Evolutionary conservation across 2,113 vertebrate genomes (phyloP).

Genomic region (Plotosus lineatus): DNA sequence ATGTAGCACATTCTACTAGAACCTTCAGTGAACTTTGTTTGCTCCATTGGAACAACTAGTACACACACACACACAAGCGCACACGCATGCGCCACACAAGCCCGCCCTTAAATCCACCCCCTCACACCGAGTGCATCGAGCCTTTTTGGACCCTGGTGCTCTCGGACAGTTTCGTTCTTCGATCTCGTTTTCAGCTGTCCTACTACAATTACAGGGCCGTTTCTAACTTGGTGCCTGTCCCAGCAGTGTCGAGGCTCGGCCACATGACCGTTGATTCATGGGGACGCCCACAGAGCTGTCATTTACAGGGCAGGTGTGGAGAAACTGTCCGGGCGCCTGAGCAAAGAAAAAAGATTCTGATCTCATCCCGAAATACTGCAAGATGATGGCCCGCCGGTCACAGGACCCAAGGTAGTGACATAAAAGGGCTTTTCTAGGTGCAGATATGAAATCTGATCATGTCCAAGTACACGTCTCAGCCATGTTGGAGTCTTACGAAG

Average conservation of each 20-base stretch:
- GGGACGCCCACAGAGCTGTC: conserved; percentile 94
- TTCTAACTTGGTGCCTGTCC: conserved; percentile 86
- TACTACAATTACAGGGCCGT: conserved; percentile 88
- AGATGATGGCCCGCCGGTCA: conserved; percentile 85
- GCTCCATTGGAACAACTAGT: neutral
- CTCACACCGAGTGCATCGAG: conserved; percentile 3
- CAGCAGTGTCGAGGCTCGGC: conserved; percentile 76
- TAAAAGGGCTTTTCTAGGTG: conserved; percentile 84
- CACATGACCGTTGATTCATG: conserved; percentile 98
- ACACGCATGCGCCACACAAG: neutral
- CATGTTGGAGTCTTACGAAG: conserved; percentile 54
- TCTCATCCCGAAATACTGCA: conserved; percentile 84
- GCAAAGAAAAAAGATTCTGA: conserved; percentile 89
- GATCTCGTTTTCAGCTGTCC: conserved; percentile 83
- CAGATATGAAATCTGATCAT: conserved; percentile 65
- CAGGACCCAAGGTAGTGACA: conserved; percentile 80
- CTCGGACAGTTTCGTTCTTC: conserved; percentile 65
- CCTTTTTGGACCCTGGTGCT: conserved; percentile 53
- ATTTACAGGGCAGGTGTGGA: conserved; percentile 93
- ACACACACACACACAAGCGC: neutral
- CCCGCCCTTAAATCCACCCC: neutral
- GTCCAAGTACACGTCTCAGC: conserved; percentile 51
- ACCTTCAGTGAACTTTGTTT: conserved; percentile 43
- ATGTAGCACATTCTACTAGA: conserved; percentile 3
- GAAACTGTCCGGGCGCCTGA: conserved; percentile 80